phyloP scores from a whole-genome alignment of 2,113 vertebrate genomes.

The Passer domesticus region DNA sequence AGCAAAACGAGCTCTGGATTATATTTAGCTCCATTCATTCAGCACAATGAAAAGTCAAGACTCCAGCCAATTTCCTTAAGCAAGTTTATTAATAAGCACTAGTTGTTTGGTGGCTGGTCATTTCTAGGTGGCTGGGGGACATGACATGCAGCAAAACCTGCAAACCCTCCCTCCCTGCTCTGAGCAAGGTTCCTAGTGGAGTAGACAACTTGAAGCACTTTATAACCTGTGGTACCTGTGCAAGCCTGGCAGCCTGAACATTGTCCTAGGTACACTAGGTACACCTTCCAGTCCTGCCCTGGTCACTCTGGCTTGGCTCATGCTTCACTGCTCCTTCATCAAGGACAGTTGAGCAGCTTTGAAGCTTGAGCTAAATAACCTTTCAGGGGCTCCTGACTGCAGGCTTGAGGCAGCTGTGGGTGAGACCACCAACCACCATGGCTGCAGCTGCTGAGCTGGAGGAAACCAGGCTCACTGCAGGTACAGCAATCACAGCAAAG shows the following conservation, averaged over 20 bases:
- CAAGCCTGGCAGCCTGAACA: background rate
- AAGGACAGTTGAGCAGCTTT: background rate
- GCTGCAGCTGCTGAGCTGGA: background rate
- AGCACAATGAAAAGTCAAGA: constrained; percentile 47
- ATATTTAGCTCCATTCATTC: constrained; percentile 67
- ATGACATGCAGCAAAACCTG: background rate
- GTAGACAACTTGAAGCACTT: background rate
- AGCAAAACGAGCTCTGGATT: constrained; percentile 33
- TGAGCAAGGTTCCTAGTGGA: background rate
- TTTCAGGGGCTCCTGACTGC: background rate
- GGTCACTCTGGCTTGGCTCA: background rate
- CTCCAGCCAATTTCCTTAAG: constrained; percentile 53
- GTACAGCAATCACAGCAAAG: background rate
- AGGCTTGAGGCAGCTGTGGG: background rate
- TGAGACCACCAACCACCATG: background rate
- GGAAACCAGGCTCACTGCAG: background rate
- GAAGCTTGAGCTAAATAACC: background rate
- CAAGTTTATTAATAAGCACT: constrained; percentile 40
- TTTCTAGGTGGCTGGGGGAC: background rate
- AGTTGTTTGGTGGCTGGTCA: background rate
- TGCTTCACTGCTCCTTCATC: background rate
- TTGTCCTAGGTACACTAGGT: background rate
- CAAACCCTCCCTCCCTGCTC: background rate
- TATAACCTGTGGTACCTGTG: background rate
- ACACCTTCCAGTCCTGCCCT: background rate